phyloP scores from a whole-genome alignment of 2,797 vertebrate genomes.

The Hapalemur alaotrensis region DNA sequence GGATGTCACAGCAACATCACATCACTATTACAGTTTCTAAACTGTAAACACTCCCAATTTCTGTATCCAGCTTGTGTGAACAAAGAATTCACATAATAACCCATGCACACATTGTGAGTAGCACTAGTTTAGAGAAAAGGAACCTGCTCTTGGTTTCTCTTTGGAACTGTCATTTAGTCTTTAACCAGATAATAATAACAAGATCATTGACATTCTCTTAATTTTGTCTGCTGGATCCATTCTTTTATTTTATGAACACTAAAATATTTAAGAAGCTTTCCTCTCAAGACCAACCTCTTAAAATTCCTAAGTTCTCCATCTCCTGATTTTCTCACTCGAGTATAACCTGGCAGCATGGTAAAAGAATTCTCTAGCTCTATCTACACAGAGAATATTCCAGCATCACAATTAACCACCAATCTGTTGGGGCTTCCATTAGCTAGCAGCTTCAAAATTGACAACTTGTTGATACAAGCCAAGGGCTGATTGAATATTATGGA shows the following conservation, averaged over 20 bases:
- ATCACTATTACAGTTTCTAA: neutral
- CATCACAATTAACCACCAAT: neutral
- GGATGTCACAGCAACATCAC: neutral
- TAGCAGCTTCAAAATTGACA: neutral
- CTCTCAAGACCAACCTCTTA: neutral
- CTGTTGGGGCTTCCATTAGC: neutral
- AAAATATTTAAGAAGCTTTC: constrained; percentile 36
- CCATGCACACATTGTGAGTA: neutral
- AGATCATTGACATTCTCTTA: neutral
- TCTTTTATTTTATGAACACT: constrained; percentile 40
- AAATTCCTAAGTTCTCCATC: neutral
- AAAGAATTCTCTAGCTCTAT: neutral
- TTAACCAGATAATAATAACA: constrained; percentile 7
- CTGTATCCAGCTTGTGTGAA: neutral
- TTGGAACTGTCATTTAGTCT: neutral
- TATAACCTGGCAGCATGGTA: neutral
- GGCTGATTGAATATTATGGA: constrained; percentile 4
- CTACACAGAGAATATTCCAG: neutral
- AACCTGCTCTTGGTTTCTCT: neutral
- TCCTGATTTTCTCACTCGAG: constrained; percentile 7
- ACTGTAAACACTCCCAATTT: neutral
- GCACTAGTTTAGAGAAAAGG: neutral
- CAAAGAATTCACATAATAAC: neutral
- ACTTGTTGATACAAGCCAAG: constrained; percentile 56
- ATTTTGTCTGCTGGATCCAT: neutral